Evolutionary conservation across 2,113 vertebrate genomes (phyloP).

Genomic region (Xiphophorus maculatus): DNA sequence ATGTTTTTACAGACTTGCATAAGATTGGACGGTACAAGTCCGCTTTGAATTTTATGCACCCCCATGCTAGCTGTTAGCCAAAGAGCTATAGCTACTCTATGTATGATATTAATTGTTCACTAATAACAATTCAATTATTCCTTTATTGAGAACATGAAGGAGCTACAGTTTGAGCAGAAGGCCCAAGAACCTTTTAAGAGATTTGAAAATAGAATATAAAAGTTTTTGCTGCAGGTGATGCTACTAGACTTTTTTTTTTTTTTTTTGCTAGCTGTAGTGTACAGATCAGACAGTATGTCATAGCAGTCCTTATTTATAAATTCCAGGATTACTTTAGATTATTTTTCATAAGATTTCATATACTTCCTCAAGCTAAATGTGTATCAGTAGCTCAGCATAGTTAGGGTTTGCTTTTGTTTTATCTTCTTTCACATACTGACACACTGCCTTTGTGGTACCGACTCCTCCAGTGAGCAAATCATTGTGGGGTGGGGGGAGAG

Average conservation of each 20-base stretch:
- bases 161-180: background rate
- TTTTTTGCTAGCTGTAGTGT: no score
- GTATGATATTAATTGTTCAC: background rate
- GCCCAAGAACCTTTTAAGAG: no score
- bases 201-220: no score
- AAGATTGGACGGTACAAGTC: background rate
- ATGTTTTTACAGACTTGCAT: no score
- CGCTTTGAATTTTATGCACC: no score
- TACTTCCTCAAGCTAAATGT: background rate
- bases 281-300: background rate
- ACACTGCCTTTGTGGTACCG: background rate
- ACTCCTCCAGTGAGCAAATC: conserved; percentile 11
- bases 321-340: background rate
- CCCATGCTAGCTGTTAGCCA: no score
- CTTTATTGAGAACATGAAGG: background rate
- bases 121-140: background rate
- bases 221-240: no score
- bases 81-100: background rate
- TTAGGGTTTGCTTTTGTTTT: background rate
- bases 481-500: background rate
- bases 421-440: conserved; percentile 16
- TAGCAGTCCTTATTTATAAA: background rate
- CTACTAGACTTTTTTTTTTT: no score
- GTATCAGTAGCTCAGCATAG: conserved; percentile 22
- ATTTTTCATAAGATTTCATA: background rate